Evolutionary conservation across 2,113 vertebrate species (phyloP).

Genomic region (Electrona antarctica): DNA sequence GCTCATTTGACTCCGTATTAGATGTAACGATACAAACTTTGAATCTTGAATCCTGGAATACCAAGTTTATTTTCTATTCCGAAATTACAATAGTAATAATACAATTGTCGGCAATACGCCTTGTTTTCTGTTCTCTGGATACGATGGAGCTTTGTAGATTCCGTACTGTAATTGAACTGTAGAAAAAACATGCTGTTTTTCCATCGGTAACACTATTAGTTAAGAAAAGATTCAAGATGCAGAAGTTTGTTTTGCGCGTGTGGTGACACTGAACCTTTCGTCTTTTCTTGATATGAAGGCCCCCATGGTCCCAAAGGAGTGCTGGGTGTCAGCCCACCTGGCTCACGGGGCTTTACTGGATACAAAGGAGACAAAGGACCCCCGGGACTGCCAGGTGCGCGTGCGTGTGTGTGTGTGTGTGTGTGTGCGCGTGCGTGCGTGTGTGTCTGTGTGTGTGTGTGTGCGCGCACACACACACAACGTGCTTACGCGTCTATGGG

Average conservation of each 20-base stretch:
- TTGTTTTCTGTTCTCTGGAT: not conserved
- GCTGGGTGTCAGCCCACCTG: conserved; percentile 72
- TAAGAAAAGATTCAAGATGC: too few relatives aligned
- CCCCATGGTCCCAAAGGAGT: conserved; percentile 78
- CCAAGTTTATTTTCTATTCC: too few relatives aligned
- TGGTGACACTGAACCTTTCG: not conserved
- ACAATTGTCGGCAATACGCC: not conserved
- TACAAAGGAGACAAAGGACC: conserved; percentile 77
- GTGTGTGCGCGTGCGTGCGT: conserved; percentile 44
- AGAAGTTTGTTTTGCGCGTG: not conserved
- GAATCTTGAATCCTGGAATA: too few relatives aligned
- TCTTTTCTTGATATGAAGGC: conserved; percentile 61
- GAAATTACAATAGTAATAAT: too few relatives aligned
- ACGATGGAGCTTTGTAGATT: not conserved
- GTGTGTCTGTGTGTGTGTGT: not conserved
- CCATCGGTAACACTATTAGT: too few relatives aligned
- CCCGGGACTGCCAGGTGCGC: conserved; percentile 78
- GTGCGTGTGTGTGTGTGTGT: not conserved
- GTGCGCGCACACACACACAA: too few relatives aligned
- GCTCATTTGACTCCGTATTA: too few relatives aligned
- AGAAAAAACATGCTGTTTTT: too few relatives aligned
- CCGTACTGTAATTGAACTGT: not conserved
- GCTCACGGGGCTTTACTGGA: conserved; percentile 77
- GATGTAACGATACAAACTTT: too few relatives aligned
- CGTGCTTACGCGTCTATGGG: conserved; percentile 49